These are phyloP conservation scores for Nautilus pompilius DNA, from an alignment of 1,140 invertebrate species.

Conservation along the genomic window DNA sequence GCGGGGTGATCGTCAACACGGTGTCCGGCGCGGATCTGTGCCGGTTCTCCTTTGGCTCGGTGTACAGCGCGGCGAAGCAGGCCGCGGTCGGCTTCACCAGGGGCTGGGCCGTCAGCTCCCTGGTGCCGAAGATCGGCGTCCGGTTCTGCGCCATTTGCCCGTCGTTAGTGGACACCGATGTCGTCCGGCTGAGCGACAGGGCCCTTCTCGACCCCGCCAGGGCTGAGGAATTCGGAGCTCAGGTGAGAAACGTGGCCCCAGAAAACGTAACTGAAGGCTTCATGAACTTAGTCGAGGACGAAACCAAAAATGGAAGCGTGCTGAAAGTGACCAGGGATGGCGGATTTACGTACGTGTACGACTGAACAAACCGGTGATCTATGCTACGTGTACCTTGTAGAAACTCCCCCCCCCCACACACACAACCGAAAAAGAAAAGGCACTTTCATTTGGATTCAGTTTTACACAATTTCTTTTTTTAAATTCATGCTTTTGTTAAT, in stretches of 20 bases:
- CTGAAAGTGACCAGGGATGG: slow-evolving; percentile 22
- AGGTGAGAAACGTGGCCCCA: too few species aligned
- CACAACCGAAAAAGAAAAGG: too few species aligned
- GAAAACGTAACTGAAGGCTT: slow-evolving; percentile 25
- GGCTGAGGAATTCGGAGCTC: too few species aligned
- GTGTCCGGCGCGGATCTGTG: slow-evolving; percentile 55
- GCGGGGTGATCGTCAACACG: slow-evolving; percentile 20
- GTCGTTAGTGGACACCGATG: slow-evolving; percentile 28
- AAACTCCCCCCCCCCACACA: too few species aligned
- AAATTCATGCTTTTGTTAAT: too few species aligned
- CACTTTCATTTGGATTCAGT: too few species aligned
- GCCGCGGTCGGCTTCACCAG: slow-evolving; percentile 24
- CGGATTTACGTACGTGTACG: too few species aligned
- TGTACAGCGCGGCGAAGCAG: slow-evolving; percentile 27
- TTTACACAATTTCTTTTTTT: too few species aligned
- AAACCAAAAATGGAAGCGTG: slow-evolving; percentile 24
- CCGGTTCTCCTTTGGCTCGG: slow-evolving; percentile 22
- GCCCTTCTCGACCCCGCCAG: too few species aligned
- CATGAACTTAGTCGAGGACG: slow-evolving; percentile 23
- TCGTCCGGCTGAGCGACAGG: too few species aligned
- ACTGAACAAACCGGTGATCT: too few species aligned
- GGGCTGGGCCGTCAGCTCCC: slow-evolving; percentile 21
- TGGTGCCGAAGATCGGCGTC: slow-evolving; percentile 16
- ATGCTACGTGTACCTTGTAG: too few species aligned
- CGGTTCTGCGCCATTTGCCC: slow-evolving; percentile 29